A percentile compares a stretch with the other conserved stretches of the same genome.
These are phyloP conservation scores for Telenomus remus DNA, from an alignment of 1,140 invertebrate species.

Conservation along the genomic window DNA sequence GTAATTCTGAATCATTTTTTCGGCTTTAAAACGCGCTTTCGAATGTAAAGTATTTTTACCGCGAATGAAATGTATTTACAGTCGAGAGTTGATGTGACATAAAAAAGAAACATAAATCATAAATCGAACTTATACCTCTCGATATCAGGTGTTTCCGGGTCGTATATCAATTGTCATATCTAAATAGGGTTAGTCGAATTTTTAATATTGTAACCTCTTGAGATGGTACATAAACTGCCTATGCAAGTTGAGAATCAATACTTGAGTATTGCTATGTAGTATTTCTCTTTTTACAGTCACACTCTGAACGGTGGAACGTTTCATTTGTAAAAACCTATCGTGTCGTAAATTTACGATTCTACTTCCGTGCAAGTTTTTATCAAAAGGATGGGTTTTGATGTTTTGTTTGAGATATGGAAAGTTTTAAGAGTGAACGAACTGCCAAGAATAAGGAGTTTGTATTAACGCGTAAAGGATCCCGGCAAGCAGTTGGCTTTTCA, in stretches of 20 bases:
- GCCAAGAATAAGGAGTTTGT: not conserved
- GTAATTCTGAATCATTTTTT: too few relatives aligned
- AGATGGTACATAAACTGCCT: constrained; percentile 8
- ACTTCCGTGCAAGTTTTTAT: constrained; percentile 1
- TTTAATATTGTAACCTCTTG: constrained; percentile 14
- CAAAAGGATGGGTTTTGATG: constrained; percentile 4
- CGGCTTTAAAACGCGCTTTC: too few relatives aligned
- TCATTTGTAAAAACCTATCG: constrained; percentile 11
- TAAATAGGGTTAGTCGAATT: constrained; percentile 6
- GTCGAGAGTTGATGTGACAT: not conserved
- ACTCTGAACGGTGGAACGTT: constrained; percentile 6
- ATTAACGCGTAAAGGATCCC: not conserved
- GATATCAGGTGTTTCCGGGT: not conserved
- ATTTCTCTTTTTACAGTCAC: constrained; percentile 14
- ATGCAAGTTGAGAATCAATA: constrained; percentile 12
- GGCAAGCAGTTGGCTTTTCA: not conserved
- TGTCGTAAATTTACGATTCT: constrained; percentile 9
- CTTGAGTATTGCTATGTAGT: constrained; percentile 9
- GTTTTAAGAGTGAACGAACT: not conserved
- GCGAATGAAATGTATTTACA: too few relatives aligned
- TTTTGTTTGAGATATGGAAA: constrained; percentile 9
- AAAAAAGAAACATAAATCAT: not conserved
- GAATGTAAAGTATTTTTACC: too few relatives aligned
- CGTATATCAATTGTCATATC: constrained; percentile 17
- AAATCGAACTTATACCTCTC: not conserved